These are phyloP conservation scores for Archocentrus centrarchus DNA, from an alignment of 2,113 vertebrate species.

Conservation along the genomic window DNA sequence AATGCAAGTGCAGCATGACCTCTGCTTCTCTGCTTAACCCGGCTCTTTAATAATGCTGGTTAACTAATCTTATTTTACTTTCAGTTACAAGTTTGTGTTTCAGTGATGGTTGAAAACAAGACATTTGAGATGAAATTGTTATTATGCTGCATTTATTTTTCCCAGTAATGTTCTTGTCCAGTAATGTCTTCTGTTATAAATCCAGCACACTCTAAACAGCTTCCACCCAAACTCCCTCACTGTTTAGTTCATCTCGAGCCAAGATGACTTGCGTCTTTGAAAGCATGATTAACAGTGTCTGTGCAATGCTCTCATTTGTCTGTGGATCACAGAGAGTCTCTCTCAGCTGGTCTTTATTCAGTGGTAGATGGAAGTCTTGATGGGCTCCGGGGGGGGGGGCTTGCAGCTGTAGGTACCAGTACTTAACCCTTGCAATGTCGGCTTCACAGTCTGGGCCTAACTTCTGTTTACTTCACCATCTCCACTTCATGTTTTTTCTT, in stretches of 20 bases:
- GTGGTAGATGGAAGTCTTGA: too few species aligned
- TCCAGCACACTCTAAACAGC: background rate
- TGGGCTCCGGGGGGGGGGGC: too few species aligned
- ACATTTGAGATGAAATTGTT: background rate
- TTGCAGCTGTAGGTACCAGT: background rate
- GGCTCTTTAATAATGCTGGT: background rate
- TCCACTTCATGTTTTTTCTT: too few species aligned
- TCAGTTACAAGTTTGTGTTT: background rate
- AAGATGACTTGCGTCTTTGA: too few species aligned
- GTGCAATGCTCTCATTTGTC: too few species aligned
- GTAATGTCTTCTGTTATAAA: background rate
- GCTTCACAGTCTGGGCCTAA: background rate
- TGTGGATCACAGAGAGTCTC: too few species aligned
- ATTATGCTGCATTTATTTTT: background rate
- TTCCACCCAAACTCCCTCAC: background rate
- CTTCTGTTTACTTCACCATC: too few species aligned
- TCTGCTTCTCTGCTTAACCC: background rate
- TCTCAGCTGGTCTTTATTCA: too few species aligned
- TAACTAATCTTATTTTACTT: background rate
- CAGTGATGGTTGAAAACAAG: background rate
- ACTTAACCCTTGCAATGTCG: background rate
- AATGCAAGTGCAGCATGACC: background rate
- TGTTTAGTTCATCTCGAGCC: too few species aligned
- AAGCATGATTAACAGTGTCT: too few species aligned
- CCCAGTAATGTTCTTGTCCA: background rate